A percentile compares a stretch with the other conserved stretches of the same genome.
These are phyloP conservation scores for Drosophila ficusphila DNA, from an alignment of 1,140 invertebrate species.

Conservation along the genomic window DNA sequence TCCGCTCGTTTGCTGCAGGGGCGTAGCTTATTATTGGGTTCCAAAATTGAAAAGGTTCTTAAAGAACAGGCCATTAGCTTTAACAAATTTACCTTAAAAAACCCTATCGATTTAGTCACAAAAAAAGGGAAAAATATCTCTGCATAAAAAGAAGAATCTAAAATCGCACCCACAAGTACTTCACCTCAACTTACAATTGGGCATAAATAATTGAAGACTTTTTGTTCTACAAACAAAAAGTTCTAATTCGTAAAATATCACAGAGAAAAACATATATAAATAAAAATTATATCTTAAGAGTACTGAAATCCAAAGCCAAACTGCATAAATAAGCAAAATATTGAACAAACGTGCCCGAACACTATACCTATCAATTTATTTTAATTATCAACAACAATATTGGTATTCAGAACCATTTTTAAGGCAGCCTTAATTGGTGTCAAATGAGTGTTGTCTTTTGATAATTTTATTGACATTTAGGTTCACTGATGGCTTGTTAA, in stretches of 20 bases:
- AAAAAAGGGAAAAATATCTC: too few relatives aligned
- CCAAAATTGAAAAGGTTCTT: neutral
- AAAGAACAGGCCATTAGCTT: conserved; percentile 21
- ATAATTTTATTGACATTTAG: conserved; percentile 13
- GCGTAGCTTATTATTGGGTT: conserved; percentile 26
- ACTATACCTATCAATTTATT: neutral
- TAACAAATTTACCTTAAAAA: neutral
- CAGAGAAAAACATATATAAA: neutral
- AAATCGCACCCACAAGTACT: too few relatives aligned
- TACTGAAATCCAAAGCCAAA: too few relatives aligned
- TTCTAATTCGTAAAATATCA: too few relatives aligned
- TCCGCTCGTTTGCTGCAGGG: conserved; percentile 48
- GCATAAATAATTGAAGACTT: too few relatives aligned
- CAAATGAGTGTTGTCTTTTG: conserved; percentile 14
- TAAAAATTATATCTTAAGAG: too few relatives aligned
- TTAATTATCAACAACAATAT: conserved; percentile 1
- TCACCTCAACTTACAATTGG: too few relatives aligned
- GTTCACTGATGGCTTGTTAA: conserved; percentile 8
- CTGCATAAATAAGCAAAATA: neutral
- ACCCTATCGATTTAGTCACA: too few relatives aligned
- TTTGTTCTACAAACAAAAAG: too few relatives aligned
- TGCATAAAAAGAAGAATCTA: too few relatives aligned
- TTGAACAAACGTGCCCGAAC: too few relatives aligned
- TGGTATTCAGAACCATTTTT: neutral
- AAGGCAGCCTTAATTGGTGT: conserved; percentile 15